Base-by-base conservation (phyloP, 30 jellyfish, hydroid and myxozoan genomes). In the Mastigias papua region DNA sequence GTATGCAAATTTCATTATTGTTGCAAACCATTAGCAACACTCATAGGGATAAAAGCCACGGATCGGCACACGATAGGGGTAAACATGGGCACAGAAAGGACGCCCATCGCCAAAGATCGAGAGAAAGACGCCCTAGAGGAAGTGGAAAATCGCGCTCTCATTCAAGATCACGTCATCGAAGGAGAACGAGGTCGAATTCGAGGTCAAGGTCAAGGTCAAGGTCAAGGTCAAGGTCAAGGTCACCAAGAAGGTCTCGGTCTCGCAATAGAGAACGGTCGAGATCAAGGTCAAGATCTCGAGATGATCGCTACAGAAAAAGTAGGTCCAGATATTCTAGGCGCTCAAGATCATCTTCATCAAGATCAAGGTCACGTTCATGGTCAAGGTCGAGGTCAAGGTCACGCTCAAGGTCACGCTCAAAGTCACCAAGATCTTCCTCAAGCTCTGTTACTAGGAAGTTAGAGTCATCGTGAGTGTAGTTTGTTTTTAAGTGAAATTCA, bases 221-320 rank as follows among this genome's bases (percentile, higher is more conserved):
- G 22, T 73, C 82, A 2, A 78, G 93, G 86, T 57, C 91, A 32
- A 78, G 77, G 11, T 91, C 96, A 57, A 80, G 97, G 69, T 71
- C 88, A 71, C 86, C 93, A 2, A 57, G 82, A 54, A 83, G 97
- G 87, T 90, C 97, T 28, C 81, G 90, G 49, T 81, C 97, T 32
- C 86, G 77, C n/a, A 63, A 80, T 62, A 82, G 95, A 76, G 86
- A 76, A 28, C 35, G 97, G 74, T 80, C 90, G 11, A 87, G 92
- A 68, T 92, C 90, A 29, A 87, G 92, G 72, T 92, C 97, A 33
- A 50, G 91, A 54, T 89, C 97, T 62, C 84, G 57, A 29, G 91
- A 81, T 72, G 34, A 96, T 54, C 35, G 49, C 66, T 28, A 75
- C 35, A 50, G 74, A 32, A 50, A 33, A 50, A 28, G 69, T 57